Percentiles rank a stretch among this genome's conserved stretches.
Evolutionary conservation across 2,113 vertebrate species (phyloP).

Genomic region (Rhipidura dahli): DNA sequence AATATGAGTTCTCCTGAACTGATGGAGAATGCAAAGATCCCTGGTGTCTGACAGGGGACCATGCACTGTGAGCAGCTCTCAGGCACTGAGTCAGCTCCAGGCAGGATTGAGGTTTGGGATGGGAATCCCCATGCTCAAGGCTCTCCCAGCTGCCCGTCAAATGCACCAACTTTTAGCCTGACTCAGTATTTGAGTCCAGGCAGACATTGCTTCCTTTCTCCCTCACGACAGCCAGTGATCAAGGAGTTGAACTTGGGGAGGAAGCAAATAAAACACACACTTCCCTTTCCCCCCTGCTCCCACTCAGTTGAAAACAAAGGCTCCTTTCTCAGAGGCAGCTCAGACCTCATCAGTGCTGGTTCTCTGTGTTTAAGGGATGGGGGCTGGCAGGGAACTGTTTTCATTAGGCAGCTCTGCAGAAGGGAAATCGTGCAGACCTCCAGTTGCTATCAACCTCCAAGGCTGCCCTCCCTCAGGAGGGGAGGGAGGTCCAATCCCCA

Average conservation of each 20-base stretch:
- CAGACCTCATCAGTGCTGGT: background rate
- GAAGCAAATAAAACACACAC: conserved; percentile 25
- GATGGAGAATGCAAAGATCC: background rate
- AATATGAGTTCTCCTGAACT: background rate
- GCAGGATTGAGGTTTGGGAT: background rate
- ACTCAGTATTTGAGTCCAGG: background rate
- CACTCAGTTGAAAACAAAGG: conserved; percentile 25
- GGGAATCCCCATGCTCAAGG: background rate
- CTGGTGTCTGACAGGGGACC: background rate
- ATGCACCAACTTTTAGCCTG: background rate
- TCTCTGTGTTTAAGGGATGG: background rate
- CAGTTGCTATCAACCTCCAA: background rate
- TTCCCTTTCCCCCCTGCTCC: conserved; percentile 12
- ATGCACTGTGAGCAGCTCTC: background rate
- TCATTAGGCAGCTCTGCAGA: conserved; percentile 11
- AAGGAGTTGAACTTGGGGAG: background rate
- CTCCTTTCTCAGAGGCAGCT: conserved; percentile 28
- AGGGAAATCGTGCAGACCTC: background rate
- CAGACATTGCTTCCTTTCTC: background rate
- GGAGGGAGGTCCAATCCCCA: conserved; percentile 15
- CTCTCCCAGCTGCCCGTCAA: background rate
- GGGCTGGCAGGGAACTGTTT: conserved; percentile 12
- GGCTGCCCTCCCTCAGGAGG: conserved; percentile 16
- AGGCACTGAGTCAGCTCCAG: background rate
- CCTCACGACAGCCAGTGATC: background rate